Conservation (phyloP, 2,797 vertebrate species). For the Labeo calbasu region DNA sequence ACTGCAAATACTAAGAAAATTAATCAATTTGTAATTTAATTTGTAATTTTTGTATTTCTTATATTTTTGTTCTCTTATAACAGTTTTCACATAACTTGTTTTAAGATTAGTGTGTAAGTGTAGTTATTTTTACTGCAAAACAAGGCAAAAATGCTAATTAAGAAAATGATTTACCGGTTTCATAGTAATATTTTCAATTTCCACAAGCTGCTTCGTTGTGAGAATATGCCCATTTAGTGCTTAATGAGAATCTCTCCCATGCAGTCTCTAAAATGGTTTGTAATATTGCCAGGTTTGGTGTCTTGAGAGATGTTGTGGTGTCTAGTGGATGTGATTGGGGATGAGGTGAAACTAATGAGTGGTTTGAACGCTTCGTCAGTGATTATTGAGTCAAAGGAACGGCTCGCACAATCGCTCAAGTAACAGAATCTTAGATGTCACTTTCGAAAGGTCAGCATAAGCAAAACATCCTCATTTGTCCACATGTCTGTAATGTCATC, state of each 20-base stretch:
- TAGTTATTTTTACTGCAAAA: neutral
- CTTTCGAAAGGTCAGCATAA: conserved; percentile 24
- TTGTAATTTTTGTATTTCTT: neutral
- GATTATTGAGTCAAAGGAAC: conserved; percentile 16
- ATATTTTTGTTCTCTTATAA: neutral
- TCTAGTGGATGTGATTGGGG: conserved; percentile 32
- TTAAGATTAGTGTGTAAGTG: neutral
- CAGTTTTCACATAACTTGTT: neutral
- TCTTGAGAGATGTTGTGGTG: conserved; percentile 37
- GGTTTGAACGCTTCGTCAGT: conserved; percentile 33
- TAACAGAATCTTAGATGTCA: conserved; percentile 3
- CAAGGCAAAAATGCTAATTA: neutral
- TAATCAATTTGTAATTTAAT: neutral
- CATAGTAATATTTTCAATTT: conserved; percentile 1
- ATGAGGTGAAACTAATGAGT: conserved; percentile 29
- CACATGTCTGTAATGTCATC: conserved; percentile 10
- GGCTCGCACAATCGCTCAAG: conserved; percentile 11
- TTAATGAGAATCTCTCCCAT: conserved; percentile 16
- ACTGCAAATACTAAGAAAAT: neutral
- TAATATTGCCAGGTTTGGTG: conserved; percentile 26
- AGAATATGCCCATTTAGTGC: neutral
- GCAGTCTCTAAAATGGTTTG: conserved; percentile 27
- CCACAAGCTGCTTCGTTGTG: neutral
- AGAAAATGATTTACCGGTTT: neutral
- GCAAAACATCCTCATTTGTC: conserved; percentile 23